A percentile compares a stretch with the other conserved stretches of the same genome.
Evolutionary conservation across 1,140 invertebrate genomes (phyloP).

Genomic region (Nautilus pompilius): DNA sequence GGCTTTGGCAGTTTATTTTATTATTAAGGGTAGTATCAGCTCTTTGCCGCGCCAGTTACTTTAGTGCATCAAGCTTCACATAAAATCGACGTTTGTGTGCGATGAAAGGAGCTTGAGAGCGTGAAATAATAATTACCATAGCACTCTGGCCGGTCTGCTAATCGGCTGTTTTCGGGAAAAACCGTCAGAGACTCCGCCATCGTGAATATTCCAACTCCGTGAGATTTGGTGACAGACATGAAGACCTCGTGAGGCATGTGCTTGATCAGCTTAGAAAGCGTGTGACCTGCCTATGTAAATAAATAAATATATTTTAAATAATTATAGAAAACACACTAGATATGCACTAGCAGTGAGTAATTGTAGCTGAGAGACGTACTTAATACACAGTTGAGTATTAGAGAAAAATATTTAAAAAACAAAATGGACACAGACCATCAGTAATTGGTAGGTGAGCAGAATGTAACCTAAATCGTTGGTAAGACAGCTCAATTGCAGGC

Average conservation of each 20-base stretch:
- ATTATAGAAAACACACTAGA: too few relatives aligned
- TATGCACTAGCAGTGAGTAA: too few relatives aligned
- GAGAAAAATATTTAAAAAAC: too few relatives aligned
- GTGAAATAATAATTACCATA: slow-evolving; percentile 8
- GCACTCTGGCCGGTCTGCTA: slow-evolving; percentile 15
- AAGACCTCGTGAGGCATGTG: slow-evolving; percentile 15
- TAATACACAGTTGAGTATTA: too few relatives aligned
- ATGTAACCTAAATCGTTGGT: too few relatives aligned
- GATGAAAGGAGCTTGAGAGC: background rate
- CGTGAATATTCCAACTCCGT: slow-evolving; percentile 20
- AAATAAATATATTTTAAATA: too few relatives aligned
- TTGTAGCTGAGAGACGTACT: too few relatives aligned
- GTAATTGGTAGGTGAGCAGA: too few relatives aligned
- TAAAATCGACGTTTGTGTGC: background rate
- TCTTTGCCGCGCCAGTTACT: background rate
- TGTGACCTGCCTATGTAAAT: slow-evolving; percentile 11
- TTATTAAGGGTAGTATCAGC: background rate
- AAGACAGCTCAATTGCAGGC: too few relatives aligned
- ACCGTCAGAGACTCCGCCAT: slow-evolving; percentile 9
- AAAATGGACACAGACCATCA: too few relatives aligned
- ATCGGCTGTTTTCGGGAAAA: slow-evolving; percentile 13
- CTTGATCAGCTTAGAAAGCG: slow-evolving; percentile 9
- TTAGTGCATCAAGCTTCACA: background rate
- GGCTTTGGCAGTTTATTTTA: background rate
- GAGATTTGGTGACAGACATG: slow-evolving; percentile 2